Percentiles rank a stretch among this genome's conserved stretches.
These are phyloP conservation scores for Danio aesculapii DNA, from an alignment of 2,797 vertebrate genomes.

Conservation along the genomic window DNA sequence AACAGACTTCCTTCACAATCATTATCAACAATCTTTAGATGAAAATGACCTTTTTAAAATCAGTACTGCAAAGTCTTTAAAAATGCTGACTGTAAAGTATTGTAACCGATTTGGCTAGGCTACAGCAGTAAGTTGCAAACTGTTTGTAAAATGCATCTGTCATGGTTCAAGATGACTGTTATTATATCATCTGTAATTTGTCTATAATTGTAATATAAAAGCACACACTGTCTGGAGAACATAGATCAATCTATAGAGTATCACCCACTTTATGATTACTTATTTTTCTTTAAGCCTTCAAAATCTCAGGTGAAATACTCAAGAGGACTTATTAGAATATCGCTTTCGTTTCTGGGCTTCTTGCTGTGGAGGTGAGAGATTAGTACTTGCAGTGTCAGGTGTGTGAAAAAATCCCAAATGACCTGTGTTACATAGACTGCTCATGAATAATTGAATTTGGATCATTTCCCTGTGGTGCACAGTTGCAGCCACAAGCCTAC, in stretches of 20 bases:
- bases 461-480: constrained; percentile 37
- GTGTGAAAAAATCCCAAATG: constrained; percentile 28
- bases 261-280: neutral
- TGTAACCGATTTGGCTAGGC: too few relatives aligned
- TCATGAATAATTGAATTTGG: constrained; percentile 51
- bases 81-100: too few relatives aligned
- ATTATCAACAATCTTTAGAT: too few relatives aligned
- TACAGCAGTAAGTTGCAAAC: neutral
- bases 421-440: constrained; percentile 31
- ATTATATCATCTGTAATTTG: constrained; percentile 11
- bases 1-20: too few relatives aligned
- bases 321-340: constrained; percentile 11
- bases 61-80: too few relatives aligned
- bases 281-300: neutral
- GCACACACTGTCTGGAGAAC: neutral
- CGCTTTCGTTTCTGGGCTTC: neutral
- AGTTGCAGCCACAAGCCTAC: constrained; percentile 37
- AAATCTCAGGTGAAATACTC: neutral
- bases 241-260: neutral
- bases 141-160: neutral
- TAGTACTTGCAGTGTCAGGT: constrained; percentile 14
- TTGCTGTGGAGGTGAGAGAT: constrained; percentile 17
- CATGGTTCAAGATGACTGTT: neutral
- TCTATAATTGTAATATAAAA: neutral
- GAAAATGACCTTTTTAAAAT: too few relatives aligned